Conservation (phyloP, 2,888 invertebrate species). For the Prenolepis imparis region DNA sequence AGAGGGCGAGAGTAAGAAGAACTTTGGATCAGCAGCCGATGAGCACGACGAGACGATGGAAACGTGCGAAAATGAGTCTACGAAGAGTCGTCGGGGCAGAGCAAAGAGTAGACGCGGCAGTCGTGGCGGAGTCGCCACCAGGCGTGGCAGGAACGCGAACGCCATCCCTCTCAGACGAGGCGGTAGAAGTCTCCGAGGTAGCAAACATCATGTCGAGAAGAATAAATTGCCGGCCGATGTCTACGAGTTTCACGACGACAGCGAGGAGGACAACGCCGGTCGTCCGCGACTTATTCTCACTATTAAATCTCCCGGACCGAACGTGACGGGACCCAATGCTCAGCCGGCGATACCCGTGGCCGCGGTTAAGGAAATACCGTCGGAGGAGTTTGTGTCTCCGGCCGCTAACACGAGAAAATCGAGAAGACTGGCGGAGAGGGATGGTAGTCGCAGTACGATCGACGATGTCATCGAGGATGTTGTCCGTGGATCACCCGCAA, state of each 20-base stretch:
- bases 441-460: slow-evolving; percentile 91
- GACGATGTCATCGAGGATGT: slow-evolving; percentile 97
- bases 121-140: slow-evolving; percentile 88
- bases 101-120: slow-evolving; percentile 82
- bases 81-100: slow-evolving; percentile 84
- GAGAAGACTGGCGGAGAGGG: slow-evolving; percentile 92
- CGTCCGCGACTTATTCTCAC: slow-evolving; percentile 93
- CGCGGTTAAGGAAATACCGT: slow-evolving; percentile 87
- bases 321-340: slow-evolving; percentile 81
- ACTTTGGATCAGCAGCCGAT: slow-evolving; percentile 76
- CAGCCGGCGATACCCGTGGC: slow-evolving; percentile 85
- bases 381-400: slow-evolving; percentile 89
- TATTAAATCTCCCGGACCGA: slow-evolving; percentile 91
- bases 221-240: slow-evolving; percentile 91
- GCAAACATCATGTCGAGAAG: slow-evolving; percentile 86
- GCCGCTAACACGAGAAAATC: slow-evolving; percentile 93
- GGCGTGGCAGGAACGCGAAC: slow-evolving; percentile 86
- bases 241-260: slow-evolving; percentile 97
- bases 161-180: slow-evolving; percentile 79
- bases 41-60: slow-evolving; percentile 85
- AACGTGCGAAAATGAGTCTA: slow-evolving; percentile 81
- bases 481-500: slow-evolving; percentile 89
- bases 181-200: slow-evolving; percentile 85
- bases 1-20: slow-evolving; percentile 81
- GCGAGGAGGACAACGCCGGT: slow-evolving; percentile 90